Base-by-base conservation (phyloP, 2,888 invertebrate genomes). In the Chesias legatella region DNA sequence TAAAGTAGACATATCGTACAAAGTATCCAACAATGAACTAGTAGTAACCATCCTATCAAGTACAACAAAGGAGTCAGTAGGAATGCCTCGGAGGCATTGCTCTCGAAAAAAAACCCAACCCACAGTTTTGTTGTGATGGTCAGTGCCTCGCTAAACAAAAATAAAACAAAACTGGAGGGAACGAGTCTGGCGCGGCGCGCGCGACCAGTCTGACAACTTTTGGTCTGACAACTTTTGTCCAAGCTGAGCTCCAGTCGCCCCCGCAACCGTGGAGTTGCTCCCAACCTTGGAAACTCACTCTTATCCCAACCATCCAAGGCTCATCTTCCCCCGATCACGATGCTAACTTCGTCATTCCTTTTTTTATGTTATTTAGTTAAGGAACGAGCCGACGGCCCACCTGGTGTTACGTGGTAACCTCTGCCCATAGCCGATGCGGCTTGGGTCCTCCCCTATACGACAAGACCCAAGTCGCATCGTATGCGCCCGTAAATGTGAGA, bases 101-200 rank as follows among this genome's bases (percentile, higher is more conserved):
- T 69, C 70, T 66, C 48, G 40, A 46, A 73, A 79, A 80, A 79
- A 73, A 74, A 73, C 55, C 57, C 65, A 60, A 66, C 75, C 79
- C 72, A 77, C 73, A 63, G 80, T 82, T 85, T 83, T 85, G 80
- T 88, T 88, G 86, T 85, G 77, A 77, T 88, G 86, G 86, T 88
- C 86, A 88, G 86, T 88, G 79, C 86, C 79, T 84, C 67, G 75
- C 78, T 69, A 79, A 81, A 81, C 80, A 79, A 84, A 84, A 85
- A 86, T 83, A 84, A 85, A 73, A 83, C 73, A 80, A 80, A 79
- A 79, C 76, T 67, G 73, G 68, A 64, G 63, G 56, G 61, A 79
- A 78, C 82, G 72, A 77, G 82, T 81, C 78, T 67, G 53, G 70
- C 58, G 70, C 60, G 66, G 56, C 58, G 45, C 61, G n/a, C 56